Evolutionary conservation across 2,797 vertebrate species (phyloP).

Genomic region (Erethizon dorsatum): DNA sequence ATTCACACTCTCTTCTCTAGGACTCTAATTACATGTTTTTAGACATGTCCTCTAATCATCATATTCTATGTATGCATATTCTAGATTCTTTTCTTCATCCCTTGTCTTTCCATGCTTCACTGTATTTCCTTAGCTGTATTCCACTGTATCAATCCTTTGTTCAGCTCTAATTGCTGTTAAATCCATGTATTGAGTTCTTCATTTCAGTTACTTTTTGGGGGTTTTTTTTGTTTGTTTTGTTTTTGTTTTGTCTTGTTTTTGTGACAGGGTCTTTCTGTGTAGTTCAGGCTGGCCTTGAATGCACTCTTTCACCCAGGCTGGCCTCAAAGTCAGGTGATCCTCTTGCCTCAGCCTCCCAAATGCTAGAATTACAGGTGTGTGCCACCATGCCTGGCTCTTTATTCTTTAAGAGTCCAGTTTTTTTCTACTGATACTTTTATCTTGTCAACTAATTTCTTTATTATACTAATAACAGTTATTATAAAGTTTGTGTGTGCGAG

Average conservation of each 20-base stretch:
- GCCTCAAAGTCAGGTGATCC: not conserved
- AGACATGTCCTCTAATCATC: not conserved
- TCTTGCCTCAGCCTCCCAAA: not conserved
- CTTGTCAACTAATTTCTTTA: not conserved
- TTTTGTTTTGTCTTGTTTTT: not conserved
- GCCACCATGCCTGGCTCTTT: not conserved
- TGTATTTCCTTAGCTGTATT: not conserved
- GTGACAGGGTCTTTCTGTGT: not conserved
- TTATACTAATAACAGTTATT: not conserved
- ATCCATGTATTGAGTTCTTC: not conserved
- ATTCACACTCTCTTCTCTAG: not conserved
- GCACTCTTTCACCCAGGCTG: not conserved
- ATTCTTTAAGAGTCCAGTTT: not conserved
- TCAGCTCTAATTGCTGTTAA: not conserved
- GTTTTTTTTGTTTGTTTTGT: not conserved
- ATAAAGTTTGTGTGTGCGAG: not conserved
- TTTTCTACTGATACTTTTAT: conserved; percentile 27
- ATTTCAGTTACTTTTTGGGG: not conserved
- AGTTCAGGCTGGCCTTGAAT: not conserved
- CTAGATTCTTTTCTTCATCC: not conserved
- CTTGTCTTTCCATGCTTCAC: not conserved
- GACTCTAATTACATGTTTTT: not conserved
- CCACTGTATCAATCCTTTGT: not conserved
- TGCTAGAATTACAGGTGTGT: not conserved
- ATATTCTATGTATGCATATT: not conserved